Evolutionary conservation across 1,140 invertebrate species (phyloP), one percentile per base, ranked within the genome.

Genomic region (Mesaphorura yosii): DNA sequence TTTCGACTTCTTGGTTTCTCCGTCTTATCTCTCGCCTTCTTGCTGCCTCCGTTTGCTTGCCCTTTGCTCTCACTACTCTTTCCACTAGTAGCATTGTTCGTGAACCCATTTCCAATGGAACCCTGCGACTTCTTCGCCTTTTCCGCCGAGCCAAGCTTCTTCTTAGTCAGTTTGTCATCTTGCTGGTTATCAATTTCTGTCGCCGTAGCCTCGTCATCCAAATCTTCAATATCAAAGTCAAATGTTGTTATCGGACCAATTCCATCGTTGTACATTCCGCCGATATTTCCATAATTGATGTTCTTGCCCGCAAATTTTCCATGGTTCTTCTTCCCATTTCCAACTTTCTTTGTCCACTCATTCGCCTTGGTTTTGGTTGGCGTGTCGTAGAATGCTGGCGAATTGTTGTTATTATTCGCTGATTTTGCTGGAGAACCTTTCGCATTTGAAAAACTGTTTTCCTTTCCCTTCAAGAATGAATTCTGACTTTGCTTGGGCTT

Each of bases 161-260:
- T 37, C 34, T 12, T 37, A 17, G 12, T 37, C 12, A 12, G 17
- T 12, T 17, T 37, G 34, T 12, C 12, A 12, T 12, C 17, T 17
- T 37, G 15, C 23, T 46, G 14, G 44, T 17, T 27, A 5, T 46
- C 23, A 5, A 17, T 46, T 23, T 23, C 23, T 27, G 19, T 46
- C 25, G 12, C 25, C 14, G 25, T 5, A 7, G 42, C 22, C 1
- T 41, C 46, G 5, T 51, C 49, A 48, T 57, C 55, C 23, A 57
- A 26, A 27, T 58, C 56, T 31, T 58, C 47, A 28, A 58, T 51
- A 12, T 58, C 56, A 50, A 58, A 58, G 3, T 53, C 56, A 50
- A 58, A 58, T 26, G 45, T 40, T 26, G 31, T 37, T 49, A 49
- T 55, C 3, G 39, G 46, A 31, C 19, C 31, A 44, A 28, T 15